Evolutionary conservation across 2,797 vertebrate species (phyloP).

Genomic region (Gallirallus australis): DNA sequence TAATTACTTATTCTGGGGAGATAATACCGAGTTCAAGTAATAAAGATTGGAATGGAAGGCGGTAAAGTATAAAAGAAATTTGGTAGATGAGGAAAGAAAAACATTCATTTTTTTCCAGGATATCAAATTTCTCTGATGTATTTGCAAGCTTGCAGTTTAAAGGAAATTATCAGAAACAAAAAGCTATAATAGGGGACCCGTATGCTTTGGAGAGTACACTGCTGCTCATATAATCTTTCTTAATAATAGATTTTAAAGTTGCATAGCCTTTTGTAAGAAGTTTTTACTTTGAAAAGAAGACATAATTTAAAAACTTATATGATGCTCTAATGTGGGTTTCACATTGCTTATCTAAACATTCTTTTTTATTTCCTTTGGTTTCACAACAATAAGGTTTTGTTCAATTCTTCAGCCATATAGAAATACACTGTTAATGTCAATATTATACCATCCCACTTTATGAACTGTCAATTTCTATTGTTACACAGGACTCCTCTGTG

Average conservation of each 20-base stretch:
- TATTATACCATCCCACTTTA: background rate
- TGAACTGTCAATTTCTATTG: background rate
- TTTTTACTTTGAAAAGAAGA: background rate
- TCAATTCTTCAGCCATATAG: background rate
- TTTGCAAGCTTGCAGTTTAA: background rate
- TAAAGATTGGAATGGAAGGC: background rate
- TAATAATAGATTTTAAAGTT: background rate
- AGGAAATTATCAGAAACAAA: conserved; percentile 5
- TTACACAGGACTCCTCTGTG: background rate
- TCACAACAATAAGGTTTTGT: background rate
- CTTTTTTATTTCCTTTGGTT: background rate
- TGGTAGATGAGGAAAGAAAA: background rate
- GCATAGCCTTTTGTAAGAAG: background rate
- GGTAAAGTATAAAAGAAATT: background rate
- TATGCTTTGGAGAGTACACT: background rate
- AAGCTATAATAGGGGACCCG: background rate
- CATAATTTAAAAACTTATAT: background rate
- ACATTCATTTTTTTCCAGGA: background rate
- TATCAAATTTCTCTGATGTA: background rate
- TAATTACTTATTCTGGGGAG: background rate
- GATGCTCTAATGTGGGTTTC: background rate
- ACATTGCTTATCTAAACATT: background rate
- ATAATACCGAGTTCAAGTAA: background rate
- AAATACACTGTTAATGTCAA: background rate
- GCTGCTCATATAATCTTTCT: background rate